Evolutionary conservation across 2,888 invertebrate genomes (phyloP), one percentile per base, ranked within the genome.

Genomic region (Periphyllus acericola): DNA sequence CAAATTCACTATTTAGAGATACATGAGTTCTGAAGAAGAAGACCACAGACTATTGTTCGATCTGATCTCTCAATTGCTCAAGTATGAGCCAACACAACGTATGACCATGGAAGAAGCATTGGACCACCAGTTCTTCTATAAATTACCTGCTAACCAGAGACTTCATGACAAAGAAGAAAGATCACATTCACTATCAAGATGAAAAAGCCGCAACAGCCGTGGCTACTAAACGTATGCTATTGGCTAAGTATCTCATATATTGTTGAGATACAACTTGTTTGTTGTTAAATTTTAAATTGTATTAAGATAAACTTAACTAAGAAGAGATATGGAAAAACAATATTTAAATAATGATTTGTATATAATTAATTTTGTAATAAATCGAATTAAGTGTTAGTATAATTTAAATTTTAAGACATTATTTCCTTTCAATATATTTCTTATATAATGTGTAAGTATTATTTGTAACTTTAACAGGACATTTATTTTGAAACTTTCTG

Each of bases 21-120:
- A 98, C 92, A 94, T 97, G 92, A 94, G 95, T 91, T 94, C 94
- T 91, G 97, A 97, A 90, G 96, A 96, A 90, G 95, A 96, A 90
- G 99, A 99, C 91, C 96, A 99, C 92, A 94, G 96, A 90, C 95
- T 96, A 91, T 93, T 99, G 91, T 99, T 99, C 92, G 98, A 99
- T 92, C 93, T 99, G 91, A 95, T 99, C 90, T 95, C 96, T 91
- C 95, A 95, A 92, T 99, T 99, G 99, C 93, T 99, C 92, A 98
- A 98, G 91, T 99, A 99, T 92, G 98, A 99, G 92, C 99, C 99
- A 52, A 93, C 95, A 89, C 96, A 96, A 91, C 94, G 99, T 89
- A 95, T 99, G 91, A 95, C 96, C 90, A 93, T 99, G 90, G 93
- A 93, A 89, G 98, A 99, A 91, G 97, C 98, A 29, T 93, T 99